phyloP scores from a whole-genome alignment of 2,113 vertebrate species.

The Syngnathus typhle region DNA sequence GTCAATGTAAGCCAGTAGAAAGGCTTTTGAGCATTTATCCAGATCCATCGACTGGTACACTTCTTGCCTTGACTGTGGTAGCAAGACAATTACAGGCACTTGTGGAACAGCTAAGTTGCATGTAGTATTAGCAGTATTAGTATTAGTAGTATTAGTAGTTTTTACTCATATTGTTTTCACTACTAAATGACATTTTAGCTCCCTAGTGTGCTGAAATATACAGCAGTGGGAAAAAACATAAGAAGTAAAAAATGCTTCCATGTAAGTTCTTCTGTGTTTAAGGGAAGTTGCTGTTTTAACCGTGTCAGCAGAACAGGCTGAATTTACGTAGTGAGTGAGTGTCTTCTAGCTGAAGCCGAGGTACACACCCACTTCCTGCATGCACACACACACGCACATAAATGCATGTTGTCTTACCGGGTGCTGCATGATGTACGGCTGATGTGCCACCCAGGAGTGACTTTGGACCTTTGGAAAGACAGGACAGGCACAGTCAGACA shows the following conservation, averaged over 20 bases:
- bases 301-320: slow-evolving; percentile 41
- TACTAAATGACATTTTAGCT: background rate
- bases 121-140: too few relatives aligned
- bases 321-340: slow-evolving; percentile 40
- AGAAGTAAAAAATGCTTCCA: background rate
- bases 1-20: background rate
- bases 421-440: slow-evolving; percentile 97
- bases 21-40: background rate
- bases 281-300: slow-evolving; percentile 31
- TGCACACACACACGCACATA: background rate
- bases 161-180: background rate
- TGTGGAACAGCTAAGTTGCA: background rate
- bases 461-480: slow-evolving; percentile 80
- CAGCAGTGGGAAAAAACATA: background rate
- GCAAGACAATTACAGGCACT: background rate
- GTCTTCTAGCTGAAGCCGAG: slow-evolving; percentile 16
- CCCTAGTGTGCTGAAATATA: background rate
- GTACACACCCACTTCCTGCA: slow-evolving; percentile 53
- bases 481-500: slow-evolving; percentile 11
- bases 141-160: background rate
- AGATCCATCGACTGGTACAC: background rate
- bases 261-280: slow-evolving; percentile 20
- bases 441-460: slow-evolving; percentile 97
- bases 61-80: background rate
- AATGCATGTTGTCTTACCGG: slow-evolving; percentile 77